A percentile compares a stretch with the other conserved stretches of the same genome.
These are phyloP conservation scores for Chascanopsetta lugubris DNA, from an alignment of 2,113 vertebrate species.

Conservation along the genomic window DNA sequence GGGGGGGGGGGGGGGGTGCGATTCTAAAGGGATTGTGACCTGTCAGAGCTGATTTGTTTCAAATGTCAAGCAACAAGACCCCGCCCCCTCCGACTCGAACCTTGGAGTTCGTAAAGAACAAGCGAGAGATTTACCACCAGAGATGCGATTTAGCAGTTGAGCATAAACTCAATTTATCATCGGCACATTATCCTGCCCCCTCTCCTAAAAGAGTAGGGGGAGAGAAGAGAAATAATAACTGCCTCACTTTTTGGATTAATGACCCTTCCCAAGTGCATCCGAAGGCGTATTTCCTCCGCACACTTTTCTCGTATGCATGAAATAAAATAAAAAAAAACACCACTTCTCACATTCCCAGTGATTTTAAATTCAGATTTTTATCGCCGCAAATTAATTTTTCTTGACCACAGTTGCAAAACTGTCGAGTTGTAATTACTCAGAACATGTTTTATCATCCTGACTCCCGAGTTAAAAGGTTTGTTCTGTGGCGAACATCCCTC, in stretches of 20 bases:
- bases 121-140: constrained; percentile 82
- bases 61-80: constrained; percentile 76
- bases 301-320: neutral
- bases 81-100: constrained; percentile 62
- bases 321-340: constrained; percentile 13
- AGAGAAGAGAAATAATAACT: constrained; percentile 51
- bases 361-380: constrained; percentile 29
- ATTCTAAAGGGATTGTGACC: constrained; percentile 72
- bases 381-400: constrained; percentile 15
- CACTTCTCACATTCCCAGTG: constrained; percentile 60
- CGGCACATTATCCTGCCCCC: constrained; percentile 80
- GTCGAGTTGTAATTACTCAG: constrained; percentile 13
- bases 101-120: constrained; percentile 76
- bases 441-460: neutral
- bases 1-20: constrained; percentile 65
- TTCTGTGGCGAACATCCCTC: neutral
- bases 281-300: constrained; percentile 62
- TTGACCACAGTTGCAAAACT: constrained; percentile 4
- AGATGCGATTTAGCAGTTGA: constrained; percentile 83
- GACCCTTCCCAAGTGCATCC: constrained; percentile 74
- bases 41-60: constrained; percentile 84
- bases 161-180: constrained; percentile 87
- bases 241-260: constrained; percentile 82
- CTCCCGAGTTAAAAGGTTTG: neutral
- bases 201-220: constrained; percentile 64